phyloP scores from a whole-genome alignment of 37 sponge, comb jelly and placozoan species.

The Tethya wilhelma region DNA sequence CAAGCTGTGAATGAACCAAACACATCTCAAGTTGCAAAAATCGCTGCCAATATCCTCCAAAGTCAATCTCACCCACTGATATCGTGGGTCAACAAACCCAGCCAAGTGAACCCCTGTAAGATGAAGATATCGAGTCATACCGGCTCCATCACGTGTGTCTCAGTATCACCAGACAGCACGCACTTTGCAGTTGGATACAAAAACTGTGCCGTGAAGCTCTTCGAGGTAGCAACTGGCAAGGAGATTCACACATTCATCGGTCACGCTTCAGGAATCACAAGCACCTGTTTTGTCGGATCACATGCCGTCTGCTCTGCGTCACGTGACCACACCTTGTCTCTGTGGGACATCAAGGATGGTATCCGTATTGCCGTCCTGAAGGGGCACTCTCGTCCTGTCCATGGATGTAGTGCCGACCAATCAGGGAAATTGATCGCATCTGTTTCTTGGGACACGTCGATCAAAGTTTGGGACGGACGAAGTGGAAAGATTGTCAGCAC shows the following conservation, averaged over 20 bases:
- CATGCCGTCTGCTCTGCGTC: constrained; percentile 84
- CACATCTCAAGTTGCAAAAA: constrained; percentile 38
- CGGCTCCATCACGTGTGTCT: constrained; percentile 61
- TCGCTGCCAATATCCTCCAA: constrained; percentile 28
- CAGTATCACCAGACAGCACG: constrained; percentile 70
- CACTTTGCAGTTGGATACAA: constrained; percentile 77
- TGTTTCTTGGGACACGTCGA: constrained; percentile 77
- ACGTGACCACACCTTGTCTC: constrained; percentile 76
- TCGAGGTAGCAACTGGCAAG: constrained; percentile 63
- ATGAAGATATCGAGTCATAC: constrained; percentile 63
- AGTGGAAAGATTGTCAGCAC: constrained; percentile 45
- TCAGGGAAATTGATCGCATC: constrained; percentile 78
- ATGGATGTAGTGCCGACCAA: constrained; percentile 54
- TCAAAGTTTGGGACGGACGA: constrained; percentile 76
- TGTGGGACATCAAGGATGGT: constrained; percentile 90
- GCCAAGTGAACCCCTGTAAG: constrained; percentile 55
- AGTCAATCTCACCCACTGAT: constrained; percentile 50
- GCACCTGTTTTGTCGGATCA: constrained; percentile 75
- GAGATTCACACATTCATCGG: constrained; percentile 85
- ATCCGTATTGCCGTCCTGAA: constrained; percentile 69
- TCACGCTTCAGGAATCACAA: constrained; percentile 74
- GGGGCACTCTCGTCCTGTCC: constrained; percentile 73
- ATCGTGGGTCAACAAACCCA: constrained; percentile 77
- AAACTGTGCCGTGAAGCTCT: constrained; percentile 82
- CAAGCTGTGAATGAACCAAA: constrained; percentile 91